A percentile compares a stretch with the other conserved stretches of the same genome.
Conservation (phyloP, 2,888 invertebrate genomes). For the Drosophila macrothrix region DNA sequence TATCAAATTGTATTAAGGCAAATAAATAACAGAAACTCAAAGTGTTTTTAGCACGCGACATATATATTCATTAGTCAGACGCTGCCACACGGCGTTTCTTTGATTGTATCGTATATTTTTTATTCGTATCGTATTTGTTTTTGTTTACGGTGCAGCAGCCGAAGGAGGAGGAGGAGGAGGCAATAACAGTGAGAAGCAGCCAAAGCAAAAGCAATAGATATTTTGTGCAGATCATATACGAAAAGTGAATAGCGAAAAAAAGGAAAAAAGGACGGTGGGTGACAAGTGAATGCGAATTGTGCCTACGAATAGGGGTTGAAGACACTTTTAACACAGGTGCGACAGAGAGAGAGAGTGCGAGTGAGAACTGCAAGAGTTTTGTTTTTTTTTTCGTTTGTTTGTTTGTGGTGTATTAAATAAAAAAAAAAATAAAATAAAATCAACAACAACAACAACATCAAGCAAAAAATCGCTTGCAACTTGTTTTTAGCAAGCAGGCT, state of each 20-base stretch:
- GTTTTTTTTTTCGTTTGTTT: not conserved
- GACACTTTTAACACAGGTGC: slow-evolving; percentile 48
- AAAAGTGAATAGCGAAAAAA: slow-evolving; percentile 29
- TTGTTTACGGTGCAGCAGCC: slow-evolving; percentile 30
- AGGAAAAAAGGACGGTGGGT: slow-evolving; percentile 22
- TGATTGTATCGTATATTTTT: slow-evolving; percentile 12
- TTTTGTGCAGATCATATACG: slow-evolving; percentile 33
- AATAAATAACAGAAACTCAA: slow-evolving; percentile 32
- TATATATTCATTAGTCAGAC: slow-evolving; percentile 1
- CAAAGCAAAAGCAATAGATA: slow-evolving; percentile 10
- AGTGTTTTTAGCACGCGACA: slow-evolving; percentile 26
- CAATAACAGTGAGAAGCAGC: slow-evolving; percentile 5
- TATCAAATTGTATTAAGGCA: slow-evolving; percentile 40
- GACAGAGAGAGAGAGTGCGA: slow-evolving; percentile 3
- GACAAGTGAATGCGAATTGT: slow-evolving; percentile 42
- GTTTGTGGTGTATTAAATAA: not conserved
- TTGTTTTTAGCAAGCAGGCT: slow-evolving; percentile 6
- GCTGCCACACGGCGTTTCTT: slow-evolving; percentile 3
- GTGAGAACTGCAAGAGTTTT: slow-evolving; percentile 10
- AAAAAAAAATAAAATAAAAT: not conserved
- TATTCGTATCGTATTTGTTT: slow-evolving; percentile 34
- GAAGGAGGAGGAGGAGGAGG: not conserved
- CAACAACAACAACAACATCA: not conserved
- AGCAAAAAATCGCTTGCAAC: slow-evolving; percentile 9
- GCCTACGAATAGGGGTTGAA: slow-evolving; percentile 50